A percentile compares a stretch with the other conserved stretches of the same genome.
Conservation (phyloP, 2,797 vertebrate genomes). For the Etheostoma perlongum region DNA sequence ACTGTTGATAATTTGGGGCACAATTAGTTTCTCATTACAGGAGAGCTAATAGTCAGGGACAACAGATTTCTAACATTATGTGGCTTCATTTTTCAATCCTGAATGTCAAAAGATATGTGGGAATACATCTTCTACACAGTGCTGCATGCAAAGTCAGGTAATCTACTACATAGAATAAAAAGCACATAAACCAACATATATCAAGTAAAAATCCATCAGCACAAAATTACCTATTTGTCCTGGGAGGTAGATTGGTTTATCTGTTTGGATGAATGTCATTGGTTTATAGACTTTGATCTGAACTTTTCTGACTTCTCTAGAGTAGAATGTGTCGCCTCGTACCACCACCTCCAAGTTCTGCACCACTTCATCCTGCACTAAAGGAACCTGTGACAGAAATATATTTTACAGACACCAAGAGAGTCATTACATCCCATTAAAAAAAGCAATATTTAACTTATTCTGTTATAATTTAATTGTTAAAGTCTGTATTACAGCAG, state of each 20-base stretch:
- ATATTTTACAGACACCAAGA: not conserved
- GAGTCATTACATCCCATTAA: no score
- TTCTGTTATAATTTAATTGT: no score
- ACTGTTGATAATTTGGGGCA: not conserved
- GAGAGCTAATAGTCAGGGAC: no score
- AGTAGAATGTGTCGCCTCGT: conserved; percentile 79
- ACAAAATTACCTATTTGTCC: conserved; percentile 81
- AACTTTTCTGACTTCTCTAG: conserved; percentile 81
- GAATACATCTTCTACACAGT: not conserved
- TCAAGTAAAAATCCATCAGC: not conserved
- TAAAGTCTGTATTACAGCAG: not conserved
- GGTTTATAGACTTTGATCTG: conserved; percentile 71
- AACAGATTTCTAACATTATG: no score
- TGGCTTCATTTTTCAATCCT: not conserved
- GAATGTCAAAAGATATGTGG: not conserved
- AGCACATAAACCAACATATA: no score
- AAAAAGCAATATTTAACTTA: no score
- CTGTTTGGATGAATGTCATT: conserved; percentile 89
- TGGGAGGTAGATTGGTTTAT: conserved; percentile 91
- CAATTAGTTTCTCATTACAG: not conserved
- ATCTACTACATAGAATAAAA: no score
- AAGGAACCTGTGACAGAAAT: conserved; percentile 67
- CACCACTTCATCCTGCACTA: conserved; percentile 20
- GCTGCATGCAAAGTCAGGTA: not conserved
- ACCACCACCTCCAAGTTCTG: conserved; percentile 73